Evolutionary conservation across 2,113 vertebrate genomes (phyloP).

Genomic region (Colossoma macropomum): DNA sequence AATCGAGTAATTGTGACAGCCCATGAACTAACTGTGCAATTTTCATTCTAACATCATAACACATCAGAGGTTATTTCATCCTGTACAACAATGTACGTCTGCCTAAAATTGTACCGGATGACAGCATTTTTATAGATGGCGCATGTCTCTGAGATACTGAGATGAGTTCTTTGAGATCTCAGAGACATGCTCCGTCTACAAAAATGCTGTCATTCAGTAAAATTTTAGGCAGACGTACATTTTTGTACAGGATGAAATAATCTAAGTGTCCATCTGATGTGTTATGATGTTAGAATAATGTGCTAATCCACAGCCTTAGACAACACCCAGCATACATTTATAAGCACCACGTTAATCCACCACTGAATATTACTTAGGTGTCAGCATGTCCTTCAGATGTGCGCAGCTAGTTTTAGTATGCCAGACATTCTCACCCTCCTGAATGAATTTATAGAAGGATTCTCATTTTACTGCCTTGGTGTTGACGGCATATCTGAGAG

Average conservation of each 20-base stretch:
- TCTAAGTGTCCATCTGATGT: too few species aligned
- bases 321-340: conserved; percentile 48
- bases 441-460: conserved; percentile 36
- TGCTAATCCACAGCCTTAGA: conserved; percentile 56
- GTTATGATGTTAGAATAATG: too few species aligned
- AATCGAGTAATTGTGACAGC: too few species aligned
- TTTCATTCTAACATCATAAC: too few species aligned
- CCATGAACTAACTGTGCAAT: too few species aligned
- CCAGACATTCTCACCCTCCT: conserved; percentile 35
- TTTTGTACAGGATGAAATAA: too few species aligned
- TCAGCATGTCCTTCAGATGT: conserved; percentile 46
- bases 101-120: conserved; percentile 47
- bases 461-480: conserved; percentile 25
- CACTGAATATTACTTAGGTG: conserved; percentile 49
- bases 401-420: conserved; percentile 54
- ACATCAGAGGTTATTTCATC: background rate
- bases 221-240: too few species aligned
- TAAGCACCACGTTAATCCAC: conserved; percentile 50
- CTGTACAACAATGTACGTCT: conserved; percentile 33
- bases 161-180: too few species aligned
- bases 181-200: too few species aligned
- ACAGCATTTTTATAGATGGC: conserved; percentile 47
- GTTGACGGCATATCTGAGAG: background rate
- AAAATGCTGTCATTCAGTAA: too few species aligned
- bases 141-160: conserved; percentile 39